Base-by-base conservation (phyloP, 2,888 invertebrate species). In the Cheilosia scutellata region DNA sequence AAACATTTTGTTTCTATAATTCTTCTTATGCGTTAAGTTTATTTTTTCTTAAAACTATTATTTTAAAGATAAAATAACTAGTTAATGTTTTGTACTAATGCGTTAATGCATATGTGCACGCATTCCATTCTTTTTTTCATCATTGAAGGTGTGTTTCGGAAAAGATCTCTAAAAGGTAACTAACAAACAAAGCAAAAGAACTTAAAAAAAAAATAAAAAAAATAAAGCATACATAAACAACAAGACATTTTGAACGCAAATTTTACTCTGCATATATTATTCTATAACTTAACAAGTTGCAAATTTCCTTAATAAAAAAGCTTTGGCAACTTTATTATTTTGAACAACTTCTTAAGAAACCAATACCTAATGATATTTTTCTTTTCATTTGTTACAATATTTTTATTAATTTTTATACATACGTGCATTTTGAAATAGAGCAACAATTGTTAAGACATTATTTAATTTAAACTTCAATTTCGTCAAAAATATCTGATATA, bases 111-210 rank as follows among this genome's bases (percentile, higher is more conserved):
- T 91, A 91, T 92, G 92, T 92, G 92, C 92, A 92, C 92, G 92
- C 94, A 94, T 94, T 93, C 94, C 94, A 93, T 93, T 93, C 93
- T 93, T 90, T 91, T 90, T 91, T 92, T 94, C 92, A 92, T 92
- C 92, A 91, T 91, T 92, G 92, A 93, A 97, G 96, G 97, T 95
- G 96, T 97, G 95, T 97, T 96, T 96, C 96, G 97, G 96, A 97
- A 97, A 96, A 96, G 96, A 96, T 97, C 96, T 95, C 96, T 96
- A 96, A 96, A 96, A 97, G 97, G 96, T 96, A 96, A 96, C 95
- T 95, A 95, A 91, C 91, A 91, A 89, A 90, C 88, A 88, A 89
- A 89, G 87, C 82, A 88, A 83, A 87, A 80, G 87, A 84, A 79
- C 72, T 84, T 78, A 57, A 87, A 57, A 76, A 88, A 87, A 86